phyloP scores from a whole-genome alignment of 2,888 invertebrate genomes.

The Eugnorisma glareosa region DNA sequence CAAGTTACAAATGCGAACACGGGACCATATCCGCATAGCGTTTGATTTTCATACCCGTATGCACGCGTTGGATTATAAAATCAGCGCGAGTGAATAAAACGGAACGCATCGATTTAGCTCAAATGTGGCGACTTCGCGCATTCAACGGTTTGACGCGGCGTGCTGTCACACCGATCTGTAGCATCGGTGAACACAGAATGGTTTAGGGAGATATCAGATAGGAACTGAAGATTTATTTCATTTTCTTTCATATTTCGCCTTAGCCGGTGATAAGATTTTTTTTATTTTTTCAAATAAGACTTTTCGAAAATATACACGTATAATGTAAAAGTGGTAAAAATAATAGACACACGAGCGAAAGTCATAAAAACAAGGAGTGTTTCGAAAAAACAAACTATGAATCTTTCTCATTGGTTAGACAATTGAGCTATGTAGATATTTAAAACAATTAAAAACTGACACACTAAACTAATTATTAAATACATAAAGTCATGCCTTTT shows the following conservation, averaged over 20 bases:
- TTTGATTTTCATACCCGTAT: slow-evolving; percentile 67
- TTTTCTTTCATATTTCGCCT: not conserved
- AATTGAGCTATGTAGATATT: not conserved
- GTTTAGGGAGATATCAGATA: not conserved
- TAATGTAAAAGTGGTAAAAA: not conserved
- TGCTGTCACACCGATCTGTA: slow-evolving; percentile 76
- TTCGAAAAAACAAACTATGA: not conserved
- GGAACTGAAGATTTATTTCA: not conserved
- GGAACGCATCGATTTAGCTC: slow-evolving; percentile 85
- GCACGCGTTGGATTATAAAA: slow-evolving; percentile 82
- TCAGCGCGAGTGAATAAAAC: slow-evolving; percentile 80
- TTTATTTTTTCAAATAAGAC: too few relatives aligned
- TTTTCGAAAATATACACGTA: too few relatives aligned
- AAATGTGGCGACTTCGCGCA: slow-evolving; percentile 81
- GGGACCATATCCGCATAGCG: slow-evolving; percentile 36
- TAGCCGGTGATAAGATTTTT: too few relatives aligned
- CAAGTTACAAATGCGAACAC: slow-evolving; percentile 27
- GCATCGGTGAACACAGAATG: slow-evolving; percentile 1
- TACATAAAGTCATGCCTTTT: too few relatives aligned
- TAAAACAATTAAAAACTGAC: not conserved
- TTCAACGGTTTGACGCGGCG: slow-evolving; percentile 74
- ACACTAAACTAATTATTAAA: not conserved
- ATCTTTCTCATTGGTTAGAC: not conserved
- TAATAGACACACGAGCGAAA: not conserved
- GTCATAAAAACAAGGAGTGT: not conserved